Conservation (phyloP, 2,888 invertebrate species). For the Cenopis cana region DNA sequence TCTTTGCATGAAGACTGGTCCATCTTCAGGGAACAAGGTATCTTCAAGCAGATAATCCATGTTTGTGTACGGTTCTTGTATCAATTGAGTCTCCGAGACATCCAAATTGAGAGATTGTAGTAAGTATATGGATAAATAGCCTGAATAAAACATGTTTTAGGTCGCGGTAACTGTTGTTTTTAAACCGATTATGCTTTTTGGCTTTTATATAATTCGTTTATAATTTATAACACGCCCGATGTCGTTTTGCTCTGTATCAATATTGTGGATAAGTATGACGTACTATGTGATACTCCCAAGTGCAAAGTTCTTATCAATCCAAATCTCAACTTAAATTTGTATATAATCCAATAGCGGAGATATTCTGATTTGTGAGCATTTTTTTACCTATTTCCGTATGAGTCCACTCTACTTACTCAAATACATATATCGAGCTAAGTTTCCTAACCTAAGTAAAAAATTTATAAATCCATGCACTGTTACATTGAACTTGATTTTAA, state of each 20-base stretch:
- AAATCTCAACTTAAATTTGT: no score
- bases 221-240: no score
- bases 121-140: constrained; percentile 5
- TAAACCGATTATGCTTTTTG: no score
- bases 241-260: no score
- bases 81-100: not conserved
- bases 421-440: no score
- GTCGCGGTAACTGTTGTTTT: no score
- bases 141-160: not conserved
- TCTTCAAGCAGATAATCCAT: not conserved
- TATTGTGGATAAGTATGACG: not conserved
- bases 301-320: not conserved
- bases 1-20: not conserved
- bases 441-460: no score
- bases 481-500: not conserved
- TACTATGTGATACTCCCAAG: no score
- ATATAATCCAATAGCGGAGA: not conserved
- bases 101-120: not conserved
- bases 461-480: no score
- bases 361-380: not conserved
- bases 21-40: not conserved
- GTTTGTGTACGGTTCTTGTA: not conserved
- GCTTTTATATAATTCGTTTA: no score
- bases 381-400: no score
- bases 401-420: no score